Base-by-base conservation (phyloP, 2,797 vertebrate species). In the Rhinichthys osculus region DNA sequence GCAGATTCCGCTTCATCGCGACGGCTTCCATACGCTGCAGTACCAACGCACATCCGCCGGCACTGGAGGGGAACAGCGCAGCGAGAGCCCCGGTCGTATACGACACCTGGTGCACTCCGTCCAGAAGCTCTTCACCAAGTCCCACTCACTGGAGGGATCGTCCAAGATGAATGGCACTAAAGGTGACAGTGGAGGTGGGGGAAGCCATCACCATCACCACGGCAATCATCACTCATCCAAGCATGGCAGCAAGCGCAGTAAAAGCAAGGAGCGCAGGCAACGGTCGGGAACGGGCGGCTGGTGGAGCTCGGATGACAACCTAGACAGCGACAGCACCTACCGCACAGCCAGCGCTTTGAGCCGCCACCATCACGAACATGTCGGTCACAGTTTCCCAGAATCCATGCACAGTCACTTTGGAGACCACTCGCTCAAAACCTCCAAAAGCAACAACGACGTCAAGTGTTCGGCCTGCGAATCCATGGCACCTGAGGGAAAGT, bases 71-170 rank as follows among this genome's bases (percentile, higher is more conserved):
- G 98, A 99, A 89, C 98, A 97, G 54, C 97, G 98, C 89, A 97
- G 96, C 14, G 98, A 99, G 95, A 99, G 98, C 90, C 98, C 98
- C 0, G 98, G 98, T 78, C 95, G 98, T 89, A 99, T 99, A 91
- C 95, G 98, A 74, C 98, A 99, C 92, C 97, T 99, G 1, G 98
- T 99, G 87, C 98, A 99, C 95, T 99, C 98, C 0, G 98, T 99
- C 80, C 98, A 99, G 92, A 99, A 99, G 94, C 98, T 99, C 91
- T 99, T 99, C 94, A 99, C 98, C 89, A 99, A 99, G 94, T 99
- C 98, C 76, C 98, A 99, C 91, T 99, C 98, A 62, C 95, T 99
- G 87, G 98, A 99, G 94, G 98, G 98, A 77, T 96, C 98, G 2
- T 97, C 98, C 89, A 99, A 99, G 92, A 94, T 96, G 93, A 98